These are phyloP conservation scores for Trissolcus japonicus DNA, from an alignment of 2,888 invertebrate species.

Conservation along the genomic window DNA sequence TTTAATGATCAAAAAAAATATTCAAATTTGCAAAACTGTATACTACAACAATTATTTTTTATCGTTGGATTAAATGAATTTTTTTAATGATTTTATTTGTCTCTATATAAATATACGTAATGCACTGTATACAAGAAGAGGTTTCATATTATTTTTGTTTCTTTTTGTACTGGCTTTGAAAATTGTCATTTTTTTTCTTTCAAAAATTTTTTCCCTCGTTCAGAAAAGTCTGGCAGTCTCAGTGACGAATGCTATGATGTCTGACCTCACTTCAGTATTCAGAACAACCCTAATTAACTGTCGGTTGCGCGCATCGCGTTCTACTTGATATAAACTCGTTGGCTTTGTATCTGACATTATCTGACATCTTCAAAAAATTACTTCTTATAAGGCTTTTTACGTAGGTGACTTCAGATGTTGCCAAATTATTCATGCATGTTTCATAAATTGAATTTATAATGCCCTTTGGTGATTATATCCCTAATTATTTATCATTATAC, in stretches of 20 bases:
- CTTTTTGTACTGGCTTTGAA: neutral
- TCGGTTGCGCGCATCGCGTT: constrained; percentile 38
- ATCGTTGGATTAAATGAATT: too few relatives aligned
- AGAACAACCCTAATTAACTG: constrained; percentile 50
- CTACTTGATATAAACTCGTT: constrained; percentile 46
- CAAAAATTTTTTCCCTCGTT: constrained; percentile 4
- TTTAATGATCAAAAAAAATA: too few relatives aligned
- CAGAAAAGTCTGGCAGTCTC: constrained; percentile 26
- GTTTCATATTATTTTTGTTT: too few relatives aligned
- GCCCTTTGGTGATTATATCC: neutral
- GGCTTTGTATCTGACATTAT: constrained; percentile 29
- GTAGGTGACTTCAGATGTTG: constrained; percentile 21
- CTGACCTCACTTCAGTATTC: constrained; percentile 46
- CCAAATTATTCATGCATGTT: constrained; percentile 29
- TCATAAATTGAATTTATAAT: constrained; percentile 21
- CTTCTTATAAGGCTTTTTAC: constrained; percentile 14
- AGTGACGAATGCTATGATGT: constrained; percentile 28
- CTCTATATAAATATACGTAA: too few relatives aligned
- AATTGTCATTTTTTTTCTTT: neutral
- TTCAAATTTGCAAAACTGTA: too few relatives aligned
- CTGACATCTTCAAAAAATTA: constrained; percentile 27
- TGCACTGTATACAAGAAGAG: too few relatives aligned
- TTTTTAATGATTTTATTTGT: too few relatives aligned
- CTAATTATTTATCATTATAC: neutral
- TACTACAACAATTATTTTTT: too few relatives aligned